phyloP scores from a whole-genome alignment of 2,113 vertebrate species.

The Corythoichthys intestinalis region DNA sequence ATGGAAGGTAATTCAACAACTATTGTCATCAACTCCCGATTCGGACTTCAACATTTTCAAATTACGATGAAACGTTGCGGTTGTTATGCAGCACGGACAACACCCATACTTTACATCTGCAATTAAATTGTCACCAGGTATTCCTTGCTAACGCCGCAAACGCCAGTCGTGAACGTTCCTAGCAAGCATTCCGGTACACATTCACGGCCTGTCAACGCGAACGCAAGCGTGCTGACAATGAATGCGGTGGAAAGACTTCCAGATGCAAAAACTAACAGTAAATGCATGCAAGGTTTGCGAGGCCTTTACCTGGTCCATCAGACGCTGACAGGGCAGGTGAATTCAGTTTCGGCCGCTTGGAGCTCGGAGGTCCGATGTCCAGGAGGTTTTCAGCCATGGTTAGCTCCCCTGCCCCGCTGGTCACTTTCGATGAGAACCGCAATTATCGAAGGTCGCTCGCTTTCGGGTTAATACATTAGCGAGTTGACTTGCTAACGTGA shows the following conservation, averaged over 20 bases:
- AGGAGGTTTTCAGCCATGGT: conserved; percentile 93
- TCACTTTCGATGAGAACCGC: conserved; percentile 6
- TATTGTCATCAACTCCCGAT: too few relatives aligned
- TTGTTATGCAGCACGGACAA: background rate
- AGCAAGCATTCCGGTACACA: conserved; percentile 6
- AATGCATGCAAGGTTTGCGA: conserved; percentile 9
- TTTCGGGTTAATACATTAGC: conserved; percentile 63
- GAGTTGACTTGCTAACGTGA: conserved; percentile 55
- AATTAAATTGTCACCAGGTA: background rate
- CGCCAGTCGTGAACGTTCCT: background rate
- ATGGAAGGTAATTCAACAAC: too few relatives aligned
- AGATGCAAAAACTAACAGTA: background rate
- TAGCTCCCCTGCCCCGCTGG: conserved; percentile 17
- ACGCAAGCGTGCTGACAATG: background rate
- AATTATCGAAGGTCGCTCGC: conserved; percentile 10
- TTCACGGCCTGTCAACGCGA: background rate
- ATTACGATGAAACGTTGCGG: too few relatives aligned
- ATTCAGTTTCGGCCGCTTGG: conserved; percentile 91
- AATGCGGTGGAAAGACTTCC: background rate
- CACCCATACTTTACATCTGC: conserved; percentile 1
- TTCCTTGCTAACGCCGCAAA: background rate
- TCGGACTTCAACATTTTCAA: too few relatives aligned
- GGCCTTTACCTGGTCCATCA: conserved; percentile 89
- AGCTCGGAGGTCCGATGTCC: conserved; percentile 89
- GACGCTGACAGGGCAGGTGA: conserved; percentile 88